Percentiles rank a stretch among this genome's conserved stretches.
Conservation (phyloP, 2,888 invertebrate species). For the Agonopterix subpropinquella region DNA sequence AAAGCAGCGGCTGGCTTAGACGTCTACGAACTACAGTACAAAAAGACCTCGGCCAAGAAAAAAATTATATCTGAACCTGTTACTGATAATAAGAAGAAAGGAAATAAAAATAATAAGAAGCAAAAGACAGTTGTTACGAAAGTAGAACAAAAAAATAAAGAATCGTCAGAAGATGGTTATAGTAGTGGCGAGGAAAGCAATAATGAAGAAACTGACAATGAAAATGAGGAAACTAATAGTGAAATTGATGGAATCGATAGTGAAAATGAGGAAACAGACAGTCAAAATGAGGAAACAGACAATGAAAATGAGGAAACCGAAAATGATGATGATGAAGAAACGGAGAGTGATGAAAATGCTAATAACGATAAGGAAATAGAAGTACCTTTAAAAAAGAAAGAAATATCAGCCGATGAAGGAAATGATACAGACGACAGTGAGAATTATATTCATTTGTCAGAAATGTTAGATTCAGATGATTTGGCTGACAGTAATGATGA, state of each 20-base stretch:
- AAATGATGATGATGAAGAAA: not conserved
- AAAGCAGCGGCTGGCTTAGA: constrained; percentile 49
- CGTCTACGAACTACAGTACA: constrained; percentile 57
- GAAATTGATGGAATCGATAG: not conserved
- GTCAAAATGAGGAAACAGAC: not conserved
- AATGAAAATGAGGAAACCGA: constrained; percentile 9
- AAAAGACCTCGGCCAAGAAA: constrained; percentile 46
- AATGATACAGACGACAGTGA: constrained; percentile 55
- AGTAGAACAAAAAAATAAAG: constrained; percentile 26
- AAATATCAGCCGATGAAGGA: constrained; percentile 43
- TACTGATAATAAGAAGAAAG: constrained; percentile 14
- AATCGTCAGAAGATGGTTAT: constrained; percentile 61
- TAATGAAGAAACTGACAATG: constrained; percentile 1
- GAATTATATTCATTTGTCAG: constrained; percentile 55
- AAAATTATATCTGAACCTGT: constrained; percentile 11
- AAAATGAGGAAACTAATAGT: not conserved
- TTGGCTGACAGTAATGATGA: constrained; percentile 37
- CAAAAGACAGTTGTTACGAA: constrained; percentile 17
- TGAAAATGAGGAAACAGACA: constrained; percentile 7
- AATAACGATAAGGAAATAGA: constrained; percentile 36
- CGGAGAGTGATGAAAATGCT: not conserved
- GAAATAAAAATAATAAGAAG: constrained; percentile 16
- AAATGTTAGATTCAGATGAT: constrained; percentile 55
- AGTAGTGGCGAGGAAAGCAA: constrained; percentile 37
- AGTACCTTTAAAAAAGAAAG: constrained; percentile 46